Base-by-base conservation (phyloP, 1,140 invertebrate genomes). In the Macrobrachium nipponense region DNA sequence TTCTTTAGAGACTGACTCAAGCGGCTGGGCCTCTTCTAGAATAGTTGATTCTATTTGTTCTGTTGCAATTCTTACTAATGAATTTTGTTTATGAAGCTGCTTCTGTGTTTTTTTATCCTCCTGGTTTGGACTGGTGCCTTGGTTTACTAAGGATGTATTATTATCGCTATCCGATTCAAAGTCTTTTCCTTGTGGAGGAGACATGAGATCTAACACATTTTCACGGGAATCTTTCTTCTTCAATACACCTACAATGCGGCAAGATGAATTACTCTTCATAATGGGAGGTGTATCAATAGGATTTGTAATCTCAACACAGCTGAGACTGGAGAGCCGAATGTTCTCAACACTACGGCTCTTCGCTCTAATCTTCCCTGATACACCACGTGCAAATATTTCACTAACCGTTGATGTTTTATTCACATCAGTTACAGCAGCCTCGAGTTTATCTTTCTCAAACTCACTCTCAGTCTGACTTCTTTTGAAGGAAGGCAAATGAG, bases 391-490 rank as follows among this genome's bases (percentile, higher is more conserved):
- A 61, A 86, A 86, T 17, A 86, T 86, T 27, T 86, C 77, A 51
- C 84, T 86, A 27, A 86, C 84, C 18, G 77, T 80, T 23, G 84
- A 80, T 59, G 66, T 20, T 61, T 27, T 80, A 62, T 11, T 62
- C 0, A 27, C 68, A 17, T 36, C 59, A n/a, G 76, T 59, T 15
- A 59, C 44, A 15, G 64, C 75, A 10, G 77, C 20, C 58, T 36
- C 84, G 36, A 86, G 78, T 36, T 73, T 80, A 10, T 73, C 84
- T 18, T 36, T 76, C 23, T 36, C 27, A 62, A 86, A 86, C 36
- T 86, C 84, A 60, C 84, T 75, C 84, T 86, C 84, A 51, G 84
- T 86, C 43, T 70, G 84, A 68, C 84, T 86, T 80, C 84, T 66
- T 43, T 73, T 20, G 14, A 86, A 73, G 12, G 84, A 86, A 80